A percentile compares a stretch with the other conserved stretches of the same genome.
Conservation (phyloP, 35 echinoderm and acorn worm species). For the Hemicentrotus pulcherrimus region DNA sequence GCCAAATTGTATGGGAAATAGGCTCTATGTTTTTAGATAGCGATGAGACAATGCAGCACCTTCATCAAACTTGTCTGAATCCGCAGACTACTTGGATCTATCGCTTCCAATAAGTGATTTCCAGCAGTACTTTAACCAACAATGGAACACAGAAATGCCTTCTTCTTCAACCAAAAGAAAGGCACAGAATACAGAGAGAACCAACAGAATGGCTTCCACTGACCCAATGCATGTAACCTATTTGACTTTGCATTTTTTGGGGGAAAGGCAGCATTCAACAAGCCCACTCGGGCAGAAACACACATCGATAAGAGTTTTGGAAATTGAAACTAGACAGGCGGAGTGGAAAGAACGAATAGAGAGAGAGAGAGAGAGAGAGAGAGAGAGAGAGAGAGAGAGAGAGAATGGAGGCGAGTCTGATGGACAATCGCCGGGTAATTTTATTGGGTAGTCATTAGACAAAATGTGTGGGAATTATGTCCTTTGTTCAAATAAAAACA, state of each 20-base stretch:
- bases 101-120: background rate
- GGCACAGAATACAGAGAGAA: background rate
- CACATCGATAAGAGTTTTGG: background rate
- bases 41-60: too few species aligned
- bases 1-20: too few species aligned
- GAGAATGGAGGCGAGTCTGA: background rate
- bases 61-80: background rate
- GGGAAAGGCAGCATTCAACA: background rate
- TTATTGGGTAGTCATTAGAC: background rate
- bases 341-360: background rate
- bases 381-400: background rate
- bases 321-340: background rate
- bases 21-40: too few species aligned
- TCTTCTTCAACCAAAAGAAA: background rate
- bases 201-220: background rate
- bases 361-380: too few species aligned
- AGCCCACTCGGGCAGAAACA: background rate
- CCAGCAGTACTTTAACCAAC: background rate
- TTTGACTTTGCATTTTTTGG: constrained; percentile 8
- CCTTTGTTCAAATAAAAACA: constrained; percentile 5
- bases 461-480: constrained; percentile 8
- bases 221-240: background rate
- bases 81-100: background rate
- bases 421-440: background rate
- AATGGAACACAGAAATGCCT: background rate